Conservation (phyloP, 2,888 invertebrate species). For the Gastracanthus pulcherrimus region DNA sequence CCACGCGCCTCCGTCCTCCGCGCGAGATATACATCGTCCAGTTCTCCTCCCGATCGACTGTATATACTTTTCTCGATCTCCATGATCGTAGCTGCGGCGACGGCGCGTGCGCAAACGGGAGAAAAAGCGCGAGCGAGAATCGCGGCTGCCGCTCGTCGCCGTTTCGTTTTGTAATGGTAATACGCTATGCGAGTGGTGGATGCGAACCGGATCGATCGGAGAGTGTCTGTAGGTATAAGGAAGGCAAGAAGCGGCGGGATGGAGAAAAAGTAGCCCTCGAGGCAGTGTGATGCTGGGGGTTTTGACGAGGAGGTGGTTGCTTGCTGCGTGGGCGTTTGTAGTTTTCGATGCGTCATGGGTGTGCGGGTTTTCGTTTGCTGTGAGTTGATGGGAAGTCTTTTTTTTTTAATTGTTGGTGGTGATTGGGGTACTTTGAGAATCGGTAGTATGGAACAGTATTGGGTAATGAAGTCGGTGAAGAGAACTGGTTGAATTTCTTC, state of each 20-base stretch:
- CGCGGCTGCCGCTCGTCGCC: background rate
- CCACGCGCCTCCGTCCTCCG: background rate
- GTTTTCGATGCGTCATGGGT: background rate
- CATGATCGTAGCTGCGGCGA: background rate
- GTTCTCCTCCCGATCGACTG: too few species aligned
- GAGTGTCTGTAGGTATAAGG: slow-evolving; percentile 25
- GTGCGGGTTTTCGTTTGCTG: background rate
- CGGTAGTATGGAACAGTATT: too few species aligned
- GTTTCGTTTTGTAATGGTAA: slow-evolving; percentile 52
- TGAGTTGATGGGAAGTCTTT: background rate
- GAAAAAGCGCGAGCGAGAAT: slow-evolving; percentile 8
- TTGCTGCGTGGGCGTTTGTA: background rate
- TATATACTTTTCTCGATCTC: background rate
- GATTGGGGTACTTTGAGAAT: too few species aligned
- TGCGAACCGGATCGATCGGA: slow-evolving; percentile 42
- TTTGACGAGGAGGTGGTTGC: background rate
- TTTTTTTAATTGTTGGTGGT: too few species aligned
- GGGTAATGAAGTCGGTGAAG: too few species aligned
- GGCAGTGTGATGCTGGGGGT: background rate
- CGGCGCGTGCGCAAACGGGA: slow-evolving; percentile 5
- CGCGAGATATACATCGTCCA: background rate
- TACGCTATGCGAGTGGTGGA: background rate
- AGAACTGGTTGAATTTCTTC: too few species aligned
- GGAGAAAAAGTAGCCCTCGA: background rate
- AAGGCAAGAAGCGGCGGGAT: background rate